phyloP scores from a whole-genome alignment of 2,797 vertebrate species.

The Clamator glandarius region DNA sequence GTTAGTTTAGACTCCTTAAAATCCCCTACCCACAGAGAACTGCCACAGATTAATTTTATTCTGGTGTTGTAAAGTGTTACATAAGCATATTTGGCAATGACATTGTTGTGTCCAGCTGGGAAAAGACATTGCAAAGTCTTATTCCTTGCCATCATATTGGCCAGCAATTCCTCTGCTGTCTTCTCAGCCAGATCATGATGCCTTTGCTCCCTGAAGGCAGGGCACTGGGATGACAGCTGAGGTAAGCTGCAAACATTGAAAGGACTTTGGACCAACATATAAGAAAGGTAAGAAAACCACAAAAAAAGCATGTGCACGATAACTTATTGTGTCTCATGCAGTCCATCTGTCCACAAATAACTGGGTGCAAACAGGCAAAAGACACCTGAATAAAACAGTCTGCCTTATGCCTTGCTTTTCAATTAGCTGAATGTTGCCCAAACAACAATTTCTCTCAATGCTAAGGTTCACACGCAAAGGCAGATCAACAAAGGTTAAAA shows the following conservation, averaged over 20 bases:
- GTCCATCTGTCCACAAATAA: neutral
- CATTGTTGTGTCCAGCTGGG: neutral
- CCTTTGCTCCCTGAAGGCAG: neutral
- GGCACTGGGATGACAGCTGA: neutral
- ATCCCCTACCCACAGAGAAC: neutral
- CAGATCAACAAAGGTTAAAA: neutral
- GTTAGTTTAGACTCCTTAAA: neutral
- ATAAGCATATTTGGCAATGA: neutral
- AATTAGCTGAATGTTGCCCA: neutral
- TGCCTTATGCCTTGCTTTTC: neutral
- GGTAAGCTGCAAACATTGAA: neutral
- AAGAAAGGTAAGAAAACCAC: neutral
- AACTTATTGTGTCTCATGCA: neutral
- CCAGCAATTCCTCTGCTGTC: neutral
- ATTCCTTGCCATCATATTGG: neutral
- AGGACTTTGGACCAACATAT: neutral
- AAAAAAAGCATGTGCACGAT: neutral
- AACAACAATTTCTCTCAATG: neutral
- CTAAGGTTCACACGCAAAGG: neutral
- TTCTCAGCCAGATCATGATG: neutral
- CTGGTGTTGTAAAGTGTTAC: neutral
- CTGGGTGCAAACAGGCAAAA: neutral
- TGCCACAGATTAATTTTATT: neutral
- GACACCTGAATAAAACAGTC: neutral
- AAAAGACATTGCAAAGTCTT: neutral